phyloP scores from a whole-genome alignment of 2,797 vertebrate genomes.

The Liparis tanakae region DNA sequence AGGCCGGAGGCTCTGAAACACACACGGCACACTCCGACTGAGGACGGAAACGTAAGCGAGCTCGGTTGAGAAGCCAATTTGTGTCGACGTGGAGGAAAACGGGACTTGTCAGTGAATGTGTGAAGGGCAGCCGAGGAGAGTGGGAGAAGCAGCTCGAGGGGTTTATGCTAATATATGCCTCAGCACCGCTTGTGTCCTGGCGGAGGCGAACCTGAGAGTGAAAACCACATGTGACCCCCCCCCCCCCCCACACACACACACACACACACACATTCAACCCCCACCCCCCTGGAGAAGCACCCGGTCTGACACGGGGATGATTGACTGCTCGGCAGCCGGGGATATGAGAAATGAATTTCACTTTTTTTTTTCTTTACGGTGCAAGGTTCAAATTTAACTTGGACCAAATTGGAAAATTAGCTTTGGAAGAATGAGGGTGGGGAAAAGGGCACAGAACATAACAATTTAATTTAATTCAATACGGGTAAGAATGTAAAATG shows the following conservation, averaged over 20 bases:
- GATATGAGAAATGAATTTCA: conserved; percentile 52
- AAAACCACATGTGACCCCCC: conserved; percentile 50
- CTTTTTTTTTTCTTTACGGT: conserved; percentile 21
- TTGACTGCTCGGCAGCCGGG: conserved; percentile 47
- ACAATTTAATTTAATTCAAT: background rate
- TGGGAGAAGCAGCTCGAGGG: conserved; percentile 10
- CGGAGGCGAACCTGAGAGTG: conserved; percentile 50
- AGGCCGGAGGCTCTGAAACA: conserved; percentile 7
- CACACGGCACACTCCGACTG: conserved; percentile 24
- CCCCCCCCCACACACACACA: too few relatives aligned
- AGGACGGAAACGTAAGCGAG: conserved; percentile 20
- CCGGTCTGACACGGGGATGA: conserved; percentile 50
- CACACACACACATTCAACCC: too few relatives aligned
- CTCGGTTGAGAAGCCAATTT: conserved; percentile 37
- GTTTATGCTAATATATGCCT: conserved; percentile 55
- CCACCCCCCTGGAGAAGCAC: conserved; percentile 54
- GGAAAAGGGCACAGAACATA: background rate
- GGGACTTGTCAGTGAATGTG: conserved; percentile 47
- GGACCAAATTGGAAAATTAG: conserved; percentile 23
- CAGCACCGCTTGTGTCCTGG: conserved; percentile 45
- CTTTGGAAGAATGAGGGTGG: background rate
- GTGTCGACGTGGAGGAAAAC: conserved; percentile 38
- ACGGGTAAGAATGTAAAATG: background rate
- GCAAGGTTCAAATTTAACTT: conserved; percentile 41
- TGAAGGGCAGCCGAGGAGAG: conserved; percentile 41